Evolutionary conservation across 2,888 invertebrate genomes (phyloP), one percentile per base, ranked within the genome.

Genomic region (Eulithis prunata): DNA sequence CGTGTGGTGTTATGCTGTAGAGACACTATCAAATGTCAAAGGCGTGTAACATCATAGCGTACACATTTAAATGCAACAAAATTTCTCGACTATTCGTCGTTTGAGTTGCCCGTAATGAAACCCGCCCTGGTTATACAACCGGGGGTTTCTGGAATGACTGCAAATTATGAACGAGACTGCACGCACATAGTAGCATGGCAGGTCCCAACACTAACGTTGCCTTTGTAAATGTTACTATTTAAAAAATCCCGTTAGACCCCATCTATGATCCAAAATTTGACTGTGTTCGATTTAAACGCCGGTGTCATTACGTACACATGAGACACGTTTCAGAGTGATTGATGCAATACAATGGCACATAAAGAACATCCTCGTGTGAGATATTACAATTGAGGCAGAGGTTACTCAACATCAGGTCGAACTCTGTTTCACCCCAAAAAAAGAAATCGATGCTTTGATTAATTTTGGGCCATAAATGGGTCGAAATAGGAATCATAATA

Each of bases 131-230:
- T 21, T 21, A 21, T 21, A 21, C 21, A 21, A 21, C 6, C 32
- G 32, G 32, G 6, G 32, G 41, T 2, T 21, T 21, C 8, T 41
- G 41, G 0, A 41, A 11, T 41, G 12, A 13, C n/a, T 46, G 46
- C 47, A 47, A 46, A 14, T 49, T 49, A 49, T 49, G 21, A 49
- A 49, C 21, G 21, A 11, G 4, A 49, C 47, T 53, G 54, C 14
- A 11, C n/a, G 2, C 32, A 12, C 13, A 53, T 38, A 36, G 36
- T 54, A 41, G 38, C 54, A 54, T 54, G 54, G 7, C 13, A 14
- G 38, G 14, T 38, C 38, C 54, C 10, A 38, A 13, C 53, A 54
- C 54, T 54, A 54, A 54, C 41, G 14, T 54, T 13, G 54, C 41
- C 14, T 38, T 11, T 54, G 38, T 14, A 41, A 52, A 38, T 53